Evolutionary conservation across 2,888 invertebrate genomes (phyloP).

Genomic region (Zootermopsis nevadensis): DNA sequence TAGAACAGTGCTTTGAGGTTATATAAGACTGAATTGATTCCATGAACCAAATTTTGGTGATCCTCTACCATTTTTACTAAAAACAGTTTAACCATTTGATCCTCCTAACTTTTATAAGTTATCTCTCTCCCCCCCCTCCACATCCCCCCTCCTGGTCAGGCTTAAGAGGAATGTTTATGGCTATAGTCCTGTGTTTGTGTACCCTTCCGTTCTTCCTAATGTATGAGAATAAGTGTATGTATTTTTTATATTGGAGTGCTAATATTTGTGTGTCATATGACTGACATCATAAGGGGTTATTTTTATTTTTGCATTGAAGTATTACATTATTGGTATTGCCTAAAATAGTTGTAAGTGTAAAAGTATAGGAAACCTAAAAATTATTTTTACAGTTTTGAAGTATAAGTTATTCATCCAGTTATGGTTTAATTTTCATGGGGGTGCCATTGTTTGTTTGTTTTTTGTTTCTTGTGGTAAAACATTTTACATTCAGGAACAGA

Average conservation of each 20-base stretch:
- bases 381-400: conserved; percentile 21
- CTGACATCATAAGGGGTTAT: not conserved
- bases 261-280: not conserved
- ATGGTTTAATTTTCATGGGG: conserved; percentile 13
- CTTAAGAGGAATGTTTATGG: not conserved
- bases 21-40: conserved; percentile 31
- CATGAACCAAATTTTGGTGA: conserved; percentile 17
- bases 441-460: too few relatives aligned
- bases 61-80: not conserved
- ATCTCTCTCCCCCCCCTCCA: not conserved
- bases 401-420: not conserved
- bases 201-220: conserved; percentile 13
- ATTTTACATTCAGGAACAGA: not conserved
- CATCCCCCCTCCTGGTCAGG: not conserved
- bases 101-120: not conserved
- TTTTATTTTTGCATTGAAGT: conserved; percentile 1
- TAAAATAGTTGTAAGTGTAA: not conserved
- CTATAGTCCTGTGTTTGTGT: not conserved
- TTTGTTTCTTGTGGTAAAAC: not conserved
- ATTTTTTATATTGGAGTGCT: conserved; percentile 2
- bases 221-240: not conserved
- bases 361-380: not conserved
- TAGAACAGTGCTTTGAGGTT: conserved; percentile 3
- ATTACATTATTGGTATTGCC: not conserved
- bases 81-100: not conserved